Percentiles rank a stretch among this genome's conserved stretches.
Evolutionary conservation across 2,113 vertebrate species (phyloP).

Genomic region (Ginglymostoma cirratum): DNA sequence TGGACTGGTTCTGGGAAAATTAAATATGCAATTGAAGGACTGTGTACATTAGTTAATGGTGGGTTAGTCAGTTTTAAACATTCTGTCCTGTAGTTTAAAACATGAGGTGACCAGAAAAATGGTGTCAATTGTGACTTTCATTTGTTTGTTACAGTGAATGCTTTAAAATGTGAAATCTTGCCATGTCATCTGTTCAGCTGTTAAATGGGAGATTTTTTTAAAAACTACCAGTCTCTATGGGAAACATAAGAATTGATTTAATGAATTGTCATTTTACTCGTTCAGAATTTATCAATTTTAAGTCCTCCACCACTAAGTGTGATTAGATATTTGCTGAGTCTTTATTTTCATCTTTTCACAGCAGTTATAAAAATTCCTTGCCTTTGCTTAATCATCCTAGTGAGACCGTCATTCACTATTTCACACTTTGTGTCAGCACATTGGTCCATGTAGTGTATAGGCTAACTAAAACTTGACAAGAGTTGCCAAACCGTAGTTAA

Average conservation of each 20-base stretch:
- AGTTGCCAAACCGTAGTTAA: neutral
- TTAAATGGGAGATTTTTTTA: neutral
- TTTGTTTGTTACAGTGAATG: neutral
- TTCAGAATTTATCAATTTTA: neutral
- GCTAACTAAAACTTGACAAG: neutral
- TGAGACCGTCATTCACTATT: neutral
- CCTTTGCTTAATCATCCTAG: neutral
- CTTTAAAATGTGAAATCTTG: neutral
- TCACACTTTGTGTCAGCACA: neutral
- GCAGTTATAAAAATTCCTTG: neutral
- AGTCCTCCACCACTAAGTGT: no score
- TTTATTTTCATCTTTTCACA: neutral
- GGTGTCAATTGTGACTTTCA: neutral
- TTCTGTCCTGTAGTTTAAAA: no score
- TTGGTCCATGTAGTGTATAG: neutral
- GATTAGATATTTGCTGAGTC: neutral
- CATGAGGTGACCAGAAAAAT: neutral
- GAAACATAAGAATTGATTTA: neutral
- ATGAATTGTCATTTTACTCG: neutral
- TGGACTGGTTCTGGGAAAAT: no score
- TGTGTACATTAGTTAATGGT: no score
- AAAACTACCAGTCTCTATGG: neutral
- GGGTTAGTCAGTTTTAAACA: no score
- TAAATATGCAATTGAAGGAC: no score
- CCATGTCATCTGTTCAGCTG: neutral